Base-by-base conservation (phyloP, 2,888 invertebrate species). In the Lydus trimaculatus region DNA sequence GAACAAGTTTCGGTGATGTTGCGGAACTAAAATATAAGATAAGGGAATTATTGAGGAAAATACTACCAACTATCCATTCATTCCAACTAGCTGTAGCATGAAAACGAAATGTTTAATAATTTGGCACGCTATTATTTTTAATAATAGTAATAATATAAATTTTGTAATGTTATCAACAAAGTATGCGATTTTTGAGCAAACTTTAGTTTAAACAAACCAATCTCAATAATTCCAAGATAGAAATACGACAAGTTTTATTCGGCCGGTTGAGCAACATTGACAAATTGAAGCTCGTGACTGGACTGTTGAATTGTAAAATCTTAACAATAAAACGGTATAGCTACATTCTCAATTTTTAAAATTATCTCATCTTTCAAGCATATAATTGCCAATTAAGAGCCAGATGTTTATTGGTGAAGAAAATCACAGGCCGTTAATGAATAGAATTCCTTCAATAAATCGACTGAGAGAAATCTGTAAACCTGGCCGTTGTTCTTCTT, bases 211-310 rank as follows among this genome's bases (percentile, higher is more conserved):
- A 48, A 20, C 20, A 2, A 20, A 20, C 48, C 8, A 20, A 13
- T 36, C 43, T 17, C 43, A 15, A 36, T 36, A 43, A 43, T 36
- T 36, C 15, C 15, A 36, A 43, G 20, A 48, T 20, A 48, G 17
- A 48, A 48, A 48, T 20, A 48, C 17, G 48, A 9, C 9, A 3
- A 20, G 9, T 48, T 48, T 48, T 11, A 11, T 48, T 9, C 7
- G 48, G 48, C 48, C 48, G 48, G 48, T 48, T 48, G 20, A 20
- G 7, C 48, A 48, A 20, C 48, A 48, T 48, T 48, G 48, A 48
- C 48, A 48, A 48, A 48, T 48, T 48, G 20, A 3, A 9, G 20
- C 20, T 23, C 48, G 48, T 48, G 48, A 48, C 48, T 48, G 48
- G 48, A 20, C 20, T 48, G 48, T 48, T 48, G 48, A 20, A 48